Evolutionary conservation across 2,888 invertebrate genomes (phyloP).

Genomic region (Hypercompe scribonia): DNA sequence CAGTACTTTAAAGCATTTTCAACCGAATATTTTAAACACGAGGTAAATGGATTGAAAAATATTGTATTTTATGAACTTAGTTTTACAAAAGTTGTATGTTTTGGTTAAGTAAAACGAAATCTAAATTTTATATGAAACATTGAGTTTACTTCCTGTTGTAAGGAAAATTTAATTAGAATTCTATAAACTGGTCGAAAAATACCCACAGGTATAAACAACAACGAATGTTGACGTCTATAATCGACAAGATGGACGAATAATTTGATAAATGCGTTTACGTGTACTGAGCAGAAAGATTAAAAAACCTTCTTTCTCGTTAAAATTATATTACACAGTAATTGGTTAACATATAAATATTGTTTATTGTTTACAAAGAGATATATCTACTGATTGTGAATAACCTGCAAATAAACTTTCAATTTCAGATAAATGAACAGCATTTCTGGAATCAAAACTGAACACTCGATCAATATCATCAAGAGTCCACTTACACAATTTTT

Average conservation of each 20-base stretch:
- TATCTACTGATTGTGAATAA: background rate
- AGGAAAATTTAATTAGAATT: background rate
- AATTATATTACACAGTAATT: background rate
- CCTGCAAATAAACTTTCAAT: background rate
- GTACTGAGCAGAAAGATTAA: background rate
- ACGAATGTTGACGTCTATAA: background rate
- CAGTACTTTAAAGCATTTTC: slow-evolving; percentile 51
- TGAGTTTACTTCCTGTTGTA: background rate
- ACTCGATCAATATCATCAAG: too few relatives aligned
- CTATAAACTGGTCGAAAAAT: background rate
- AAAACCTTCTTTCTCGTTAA: background rate
- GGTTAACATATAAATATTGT: background rate
- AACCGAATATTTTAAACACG: slow-evolving; percentile 55
- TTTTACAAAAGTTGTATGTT: background rate
- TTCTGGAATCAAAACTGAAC: background rate
- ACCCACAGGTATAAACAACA: background rate
- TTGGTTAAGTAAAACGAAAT: background rate
- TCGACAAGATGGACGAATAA: background rate
- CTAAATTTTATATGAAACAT: background rate
- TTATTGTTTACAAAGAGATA: background rate
- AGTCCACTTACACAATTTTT: too few relatives aligned
- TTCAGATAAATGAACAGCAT: background rate
- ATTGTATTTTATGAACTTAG: slow-evolving; percentile 2
- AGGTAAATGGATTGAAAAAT: slow-evolving; percentile 17
- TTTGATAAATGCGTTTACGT: background rate